These are phyloP conservation scores for Ptyas mucosa DNA, from an alignment of 2,113 vertebrate species.

Conservation along the genomic window DNA sequence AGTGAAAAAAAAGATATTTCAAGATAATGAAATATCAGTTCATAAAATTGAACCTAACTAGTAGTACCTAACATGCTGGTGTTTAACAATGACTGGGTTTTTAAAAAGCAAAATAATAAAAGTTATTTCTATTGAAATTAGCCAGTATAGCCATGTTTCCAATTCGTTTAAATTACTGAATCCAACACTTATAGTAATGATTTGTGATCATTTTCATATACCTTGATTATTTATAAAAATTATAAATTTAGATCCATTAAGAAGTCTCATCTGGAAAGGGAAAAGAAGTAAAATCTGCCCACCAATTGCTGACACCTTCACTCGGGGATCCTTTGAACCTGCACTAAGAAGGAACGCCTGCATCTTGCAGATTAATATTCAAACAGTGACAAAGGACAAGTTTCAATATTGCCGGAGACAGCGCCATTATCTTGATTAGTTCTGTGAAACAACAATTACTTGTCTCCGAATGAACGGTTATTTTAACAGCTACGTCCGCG, in stretches of 20 bases:
- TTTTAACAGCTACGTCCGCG: not conserved
- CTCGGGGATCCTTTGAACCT: not conserved
- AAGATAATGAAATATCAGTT: not conserved
- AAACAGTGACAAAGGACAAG: not conserved
- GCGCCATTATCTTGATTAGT: not conserved
- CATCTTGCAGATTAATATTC: not conserved
- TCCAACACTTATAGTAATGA: not conserved
- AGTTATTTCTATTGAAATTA: not conserved
- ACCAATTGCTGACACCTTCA: not conserved
- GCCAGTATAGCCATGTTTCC: not conserved
- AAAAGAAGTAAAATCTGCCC: not conserved
- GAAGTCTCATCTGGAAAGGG: not conserved
- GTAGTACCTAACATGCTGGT: not conserved
- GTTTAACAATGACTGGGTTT: not conserved
- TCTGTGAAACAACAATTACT: not conserved
- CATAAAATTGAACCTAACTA: not conserved
- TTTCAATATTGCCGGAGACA: not conserved
- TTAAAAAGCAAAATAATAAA: not conserved
- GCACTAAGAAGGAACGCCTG: not conserved
- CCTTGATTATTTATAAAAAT: not conserved
- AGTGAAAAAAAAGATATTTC: not conserved
- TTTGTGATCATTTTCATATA: not conserved
- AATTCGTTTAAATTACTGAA: not conserved
- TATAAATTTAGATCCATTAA: not conserved
- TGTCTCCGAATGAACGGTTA: not conserved